These are phyloP conservation scores for Orchestes rusci DNA, from an alignment of 2,888 invertebrate species.

Conservation along the genomic window DNA sequence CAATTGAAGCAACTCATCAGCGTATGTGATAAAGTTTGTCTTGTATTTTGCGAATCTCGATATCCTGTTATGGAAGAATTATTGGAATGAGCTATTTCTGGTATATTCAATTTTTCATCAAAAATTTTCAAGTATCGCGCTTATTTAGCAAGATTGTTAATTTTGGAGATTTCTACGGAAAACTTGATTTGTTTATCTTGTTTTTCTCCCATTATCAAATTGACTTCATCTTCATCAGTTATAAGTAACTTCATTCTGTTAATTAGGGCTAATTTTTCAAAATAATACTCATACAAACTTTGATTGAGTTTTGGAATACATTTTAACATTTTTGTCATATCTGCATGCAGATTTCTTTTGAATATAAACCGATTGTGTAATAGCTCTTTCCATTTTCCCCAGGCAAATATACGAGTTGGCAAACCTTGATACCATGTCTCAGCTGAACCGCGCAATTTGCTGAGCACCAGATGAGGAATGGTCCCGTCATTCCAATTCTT, in stretches of 20 bases:
- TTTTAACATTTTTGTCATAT: conserved; percentile 7
- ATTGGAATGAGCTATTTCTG: neutral
- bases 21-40: neutral
- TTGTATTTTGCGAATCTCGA: conserved; percentile 5
- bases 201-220: conserved; percentile 9
- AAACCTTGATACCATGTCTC: conserved; percentile 20
- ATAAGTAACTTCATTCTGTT: conserved; percentile 9
- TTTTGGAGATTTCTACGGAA: conserved; percentile 8
- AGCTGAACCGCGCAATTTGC: conserved; percentile 18
- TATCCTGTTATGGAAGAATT: neutral
- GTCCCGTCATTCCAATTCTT: conserved; percentile 17
- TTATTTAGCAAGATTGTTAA: conserved; percentile 9
- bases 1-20: conserved; percentile 1
- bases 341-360: conserved; percentile 13
- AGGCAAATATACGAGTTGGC: conserved; percentile 17
- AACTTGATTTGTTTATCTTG: conserved; percentile 8
- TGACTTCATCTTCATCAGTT: conserved; percentile 6
- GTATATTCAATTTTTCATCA: conserved; percentile 5
- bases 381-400: conserved; percentile 19
- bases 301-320: conserved; percentile 7
- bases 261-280: conserved; percentile 7
- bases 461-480: conserved; percentile 16
- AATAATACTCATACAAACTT: conserved; percentile 8
- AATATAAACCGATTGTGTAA: conserved; percentile 16
- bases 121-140: conserved; percentile 7